Percentiles rank a stretch among this genome's conserved stretches.
Evolutionary conservation across 2,888 invertebrate species (phyloP).

Genomic region (Amphipoea lucens): DNA sequence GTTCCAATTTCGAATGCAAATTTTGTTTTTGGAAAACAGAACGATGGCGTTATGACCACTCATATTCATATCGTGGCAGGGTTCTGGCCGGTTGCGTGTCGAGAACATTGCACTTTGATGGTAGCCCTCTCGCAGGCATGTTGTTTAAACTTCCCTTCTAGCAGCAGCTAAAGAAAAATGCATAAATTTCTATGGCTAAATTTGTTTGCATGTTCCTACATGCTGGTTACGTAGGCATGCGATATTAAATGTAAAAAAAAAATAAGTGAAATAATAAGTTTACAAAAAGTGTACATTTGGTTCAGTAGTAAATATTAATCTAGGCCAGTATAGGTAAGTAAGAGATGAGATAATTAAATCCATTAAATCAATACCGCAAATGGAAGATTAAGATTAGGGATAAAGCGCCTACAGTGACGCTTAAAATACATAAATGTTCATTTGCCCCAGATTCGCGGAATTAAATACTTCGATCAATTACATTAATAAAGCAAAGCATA

Average conservation of each 20-base stretch:
- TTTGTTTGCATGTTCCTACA: background rate
- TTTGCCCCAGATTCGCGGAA: conserved; percentile 17
- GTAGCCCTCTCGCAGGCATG: conserved; percentile 68
- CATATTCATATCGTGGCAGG: conserved; percentile 74
- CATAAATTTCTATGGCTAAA: conserved; percentile 23
- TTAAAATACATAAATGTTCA: background rate
- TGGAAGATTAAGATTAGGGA: background rate
- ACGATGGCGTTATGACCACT: conserved; percentile 70
- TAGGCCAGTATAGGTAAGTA: background rate
- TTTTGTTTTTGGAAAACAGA: conserved; percentile 80
- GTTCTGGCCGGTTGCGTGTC: conserved; percentile 82
- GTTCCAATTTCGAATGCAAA: conserved; percentile 88
- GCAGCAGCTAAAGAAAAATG: conserved; percentile 9
- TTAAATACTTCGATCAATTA: conserved; percentile 30
- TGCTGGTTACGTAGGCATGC: background rate
- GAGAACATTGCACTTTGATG: conserved; percentile 77
- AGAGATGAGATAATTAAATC: background rate
- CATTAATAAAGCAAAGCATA: conserved; percentile 42
- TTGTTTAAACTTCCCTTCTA: conserved; percentile 58
- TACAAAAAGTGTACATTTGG: too few species aligned
- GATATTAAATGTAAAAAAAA: background rate
- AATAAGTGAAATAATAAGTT: too few species aligned
- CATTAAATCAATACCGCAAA: background rate
- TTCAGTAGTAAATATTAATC: too few species aligned
- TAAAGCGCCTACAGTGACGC: background rate